Percentiles rank a stretch among this genome's conserved stretches.
Evolutionary conservation across 2,797 vertebrate species (phyloP).

Genomic region (Scolopax rusticola): DNA sequence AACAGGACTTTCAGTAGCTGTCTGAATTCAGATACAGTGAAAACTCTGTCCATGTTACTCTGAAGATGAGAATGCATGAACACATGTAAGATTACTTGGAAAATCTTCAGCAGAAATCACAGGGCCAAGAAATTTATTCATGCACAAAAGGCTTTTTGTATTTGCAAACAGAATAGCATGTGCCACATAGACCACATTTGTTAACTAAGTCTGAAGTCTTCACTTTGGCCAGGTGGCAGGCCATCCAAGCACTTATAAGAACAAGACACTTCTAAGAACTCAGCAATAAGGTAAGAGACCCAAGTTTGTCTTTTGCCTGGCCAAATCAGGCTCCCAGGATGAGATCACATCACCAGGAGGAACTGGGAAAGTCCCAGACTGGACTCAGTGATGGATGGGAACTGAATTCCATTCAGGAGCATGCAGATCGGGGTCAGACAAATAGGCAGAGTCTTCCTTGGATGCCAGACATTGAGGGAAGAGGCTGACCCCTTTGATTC

Average conservation of each 20-base stretch:
- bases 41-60: not conserved
- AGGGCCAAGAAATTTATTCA: not conserved
- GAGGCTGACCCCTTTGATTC: not conserved
- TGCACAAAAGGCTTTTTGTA: not conserved
- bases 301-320: not conserved
- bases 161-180: not conserved
- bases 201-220: not conserved
- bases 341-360: not conserved
- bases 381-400: not conserved
- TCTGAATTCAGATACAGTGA: not conserved
- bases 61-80: not conserved
- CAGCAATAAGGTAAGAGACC: not conserved
- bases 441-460: not conserved
- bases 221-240: not conserved
- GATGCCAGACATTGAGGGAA: not conserved
- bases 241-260: not conserved
- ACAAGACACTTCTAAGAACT: not conserved
- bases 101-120: not conserved
- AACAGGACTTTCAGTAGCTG: not conserved
- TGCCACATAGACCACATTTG: not conserved
- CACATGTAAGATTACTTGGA: not conserved
- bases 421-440: not conserved
- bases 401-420: not conserved
- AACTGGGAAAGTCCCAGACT: not conserved
- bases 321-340: not conserved